Percentiles rank a stretch among this genome's conserved stretches.
Conservation (phyloP, 2,888 invertebrate species). For the Xylophagus ater region DNA sequence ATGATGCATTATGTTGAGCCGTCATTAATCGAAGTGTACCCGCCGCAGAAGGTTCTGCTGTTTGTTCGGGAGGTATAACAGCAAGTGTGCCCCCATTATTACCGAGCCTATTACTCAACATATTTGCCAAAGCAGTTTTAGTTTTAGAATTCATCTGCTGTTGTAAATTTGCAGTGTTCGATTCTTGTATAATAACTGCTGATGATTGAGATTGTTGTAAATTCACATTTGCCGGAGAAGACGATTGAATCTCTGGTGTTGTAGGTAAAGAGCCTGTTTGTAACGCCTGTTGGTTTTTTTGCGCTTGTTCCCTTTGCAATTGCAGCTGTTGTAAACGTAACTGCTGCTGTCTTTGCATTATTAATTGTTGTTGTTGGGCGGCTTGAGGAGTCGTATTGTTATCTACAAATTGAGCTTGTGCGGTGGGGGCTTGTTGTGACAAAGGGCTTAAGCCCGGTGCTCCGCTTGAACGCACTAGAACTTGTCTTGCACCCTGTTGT, state of each 20-base stretch:
- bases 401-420: conserved; percentile 19
- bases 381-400: conserved; percentile 20
- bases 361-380: conserved; percentile 40
- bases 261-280: conserved; percentile 24
- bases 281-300: conserved; percentile 21
- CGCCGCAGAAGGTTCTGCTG: conserved; percentile 52
- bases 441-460: conserved; percentile 37
- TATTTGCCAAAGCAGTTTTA: conserved; percentile 90
- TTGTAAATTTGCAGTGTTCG: conserved; percentile 5
- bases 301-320: conserved; percentile 28
- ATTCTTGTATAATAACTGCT: conserved; percentile 14
- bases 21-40: conserved; percentile 70
- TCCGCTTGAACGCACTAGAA: conserved; percentile 41
- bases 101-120: conserved; percentile 74
- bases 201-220: conserved; percentile 8
- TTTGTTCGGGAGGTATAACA: conserved; percentile 28
- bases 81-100: conserved; percentile 38
- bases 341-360: conserved; percentile 37
- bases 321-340: conserved; percentile 29
- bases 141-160: conserved; percentile 75
- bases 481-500: conserved; percentile 50
- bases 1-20: conserved; percentile 62
- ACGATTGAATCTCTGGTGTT: conserved; percentile 7
- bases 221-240: conserved; percentile 2
- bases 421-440: conserved; percentile 20